A percentile compares a stretch with the other conserved stretches of the same genome.
phyloP scores from a whole-genome alignment of 1,140 invertebrate species.

The Aphelenchoides avenae region DNA sequence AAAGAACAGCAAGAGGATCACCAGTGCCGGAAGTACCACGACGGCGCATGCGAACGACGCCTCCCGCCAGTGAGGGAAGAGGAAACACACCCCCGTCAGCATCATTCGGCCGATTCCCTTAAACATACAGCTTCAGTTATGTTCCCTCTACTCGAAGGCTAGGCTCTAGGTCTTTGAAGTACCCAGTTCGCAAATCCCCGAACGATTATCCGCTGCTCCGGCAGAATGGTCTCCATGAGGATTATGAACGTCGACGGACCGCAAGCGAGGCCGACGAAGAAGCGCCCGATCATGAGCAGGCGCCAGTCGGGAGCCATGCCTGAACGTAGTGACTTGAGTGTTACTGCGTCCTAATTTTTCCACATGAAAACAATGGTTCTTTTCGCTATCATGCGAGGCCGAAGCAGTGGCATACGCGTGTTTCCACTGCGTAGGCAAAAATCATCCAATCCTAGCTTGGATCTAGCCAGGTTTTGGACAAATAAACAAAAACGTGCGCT shows the following conservation, averaged over 20 bases:
- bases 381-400: too few relatives aligned
- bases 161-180: neutral
- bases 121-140: neutral
- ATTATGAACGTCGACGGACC: neutral
- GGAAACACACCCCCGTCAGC: slow-evolving; percentile 1
- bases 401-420: too few relatives aligned
- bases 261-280: neutral
- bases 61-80: slow-evolving; percentile 1
- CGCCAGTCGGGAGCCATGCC: neutral
- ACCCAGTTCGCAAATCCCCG: slow-evolving; percentile 10
- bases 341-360: too few relatives aligned
- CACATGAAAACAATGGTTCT: too few relatives aligned
- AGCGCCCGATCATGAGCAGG: neutral
- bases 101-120: neutral
- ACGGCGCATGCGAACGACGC: slow-evolving; percentile 6
- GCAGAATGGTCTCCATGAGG: slow-evolving; percentile 8
- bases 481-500: neutral
- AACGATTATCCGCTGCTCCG: slow-evolving; percentile 5
- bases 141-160: neutral
- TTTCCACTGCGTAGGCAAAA: too few relatives aligned
- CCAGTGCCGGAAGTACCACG: neutral
- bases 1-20: neutral
- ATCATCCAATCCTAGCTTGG: too few relatives aligned
- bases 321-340: neutral
- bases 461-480: neutral